phyloP scores from a whole-genome alignment of 1,140 invertebrate species.

The Drosophila seguyi region DNA sequence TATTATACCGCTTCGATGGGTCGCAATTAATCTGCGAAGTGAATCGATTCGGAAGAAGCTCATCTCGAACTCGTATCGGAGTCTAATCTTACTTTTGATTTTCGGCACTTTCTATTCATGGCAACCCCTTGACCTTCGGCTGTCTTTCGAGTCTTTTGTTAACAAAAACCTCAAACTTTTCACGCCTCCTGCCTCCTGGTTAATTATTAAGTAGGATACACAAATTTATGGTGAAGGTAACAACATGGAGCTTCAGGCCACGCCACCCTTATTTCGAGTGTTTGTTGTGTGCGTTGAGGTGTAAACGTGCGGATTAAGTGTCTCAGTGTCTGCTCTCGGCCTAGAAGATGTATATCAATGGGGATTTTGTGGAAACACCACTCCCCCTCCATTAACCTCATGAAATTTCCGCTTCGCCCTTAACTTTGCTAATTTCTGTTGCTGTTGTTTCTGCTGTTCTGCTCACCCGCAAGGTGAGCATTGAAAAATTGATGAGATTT shows the following conservation, averaged over 20 bases:
- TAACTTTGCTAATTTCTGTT: slow-evolving; percentile 63
- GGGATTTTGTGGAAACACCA: slow-evolving; percentile 16
- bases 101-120: slow-evolving; percentile 6
- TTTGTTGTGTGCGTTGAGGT: slow-evolving; percentile 76
- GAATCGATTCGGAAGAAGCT: slow-evolving; percentile 17
- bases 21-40: slow-evolving; percentile 21
- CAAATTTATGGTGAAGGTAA: slow-evolving; percentile 68
- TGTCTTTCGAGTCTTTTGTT: slow-evolving; percentile 34
- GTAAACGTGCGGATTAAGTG: slow-evolving; percentile 82
- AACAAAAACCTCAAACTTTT: slow-evolving; percentile 33
- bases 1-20: slow-evolving; percentile 23
- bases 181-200: slow-evolving; percentile 31
- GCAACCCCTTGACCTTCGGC: slow-evolving; percentile 23
- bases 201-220: slow-evolving; percentile 83
- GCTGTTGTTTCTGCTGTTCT: slow-evolving; percentile 10
- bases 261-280: slow-evolving; percentile 13
- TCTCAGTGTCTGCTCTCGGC: slow-evolving; percentile 60
- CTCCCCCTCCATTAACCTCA: slow-evolving; percentile 7
- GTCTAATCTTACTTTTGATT: slow-evolving; percentile 43
- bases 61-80: background rate
- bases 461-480: slow-evolving; percentile 48
- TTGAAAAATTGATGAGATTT: slow-evolving; percentile 80
- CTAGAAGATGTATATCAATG: slow-evolving; percentile 60
- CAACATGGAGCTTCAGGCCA: slow-evolving; percentile 23
- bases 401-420: slow-evolving; percentile 57